These are phyloP conservation scores for Pachycephala philippinensis DNA, from an alignment of 2,113 vertebrate species.

Conservation along the genomic window DNA sequence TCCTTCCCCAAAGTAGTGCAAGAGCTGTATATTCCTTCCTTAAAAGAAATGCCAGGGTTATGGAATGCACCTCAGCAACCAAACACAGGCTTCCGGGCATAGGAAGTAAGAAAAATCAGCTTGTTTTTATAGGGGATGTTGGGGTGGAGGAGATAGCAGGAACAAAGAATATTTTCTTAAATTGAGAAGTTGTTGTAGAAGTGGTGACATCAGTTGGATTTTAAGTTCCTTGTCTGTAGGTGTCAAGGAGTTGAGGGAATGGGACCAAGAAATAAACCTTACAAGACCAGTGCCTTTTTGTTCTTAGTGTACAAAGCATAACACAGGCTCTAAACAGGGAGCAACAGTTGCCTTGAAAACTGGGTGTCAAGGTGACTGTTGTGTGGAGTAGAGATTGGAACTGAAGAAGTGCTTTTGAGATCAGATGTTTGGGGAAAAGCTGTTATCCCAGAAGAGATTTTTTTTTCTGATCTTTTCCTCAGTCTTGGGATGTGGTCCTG, in stretches of 20 bases:
- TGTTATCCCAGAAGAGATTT: background rate
- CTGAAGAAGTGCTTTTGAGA: background rate
- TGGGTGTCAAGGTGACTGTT: background rate
- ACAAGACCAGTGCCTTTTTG: background rate
- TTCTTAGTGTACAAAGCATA: background rate
- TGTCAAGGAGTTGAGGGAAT: background rate
- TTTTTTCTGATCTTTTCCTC: background rate
- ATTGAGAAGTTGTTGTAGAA: background rate
- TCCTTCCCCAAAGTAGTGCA: background rate
- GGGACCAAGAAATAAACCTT: background rate
- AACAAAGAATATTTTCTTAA: background rate
- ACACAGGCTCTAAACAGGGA: background rate
- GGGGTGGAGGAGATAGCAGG: background rate
- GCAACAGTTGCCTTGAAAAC: background rate
- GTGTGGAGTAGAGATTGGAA: background rate
- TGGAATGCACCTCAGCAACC: background rate
- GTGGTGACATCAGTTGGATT: background rate
- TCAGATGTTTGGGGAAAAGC: background rate
- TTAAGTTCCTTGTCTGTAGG: background rate
- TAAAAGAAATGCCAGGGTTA: background rate
- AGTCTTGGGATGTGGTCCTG: background rate
- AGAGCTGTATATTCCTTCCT: background rate
- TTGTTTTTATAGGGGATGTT: background rate
- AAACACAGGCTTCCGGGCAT: background rate
- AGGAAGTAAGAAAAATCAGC: background rate